Conservation (phyloP, 2,797 vertebrate species). For the Distichodus sexfasciatus region DNA sequence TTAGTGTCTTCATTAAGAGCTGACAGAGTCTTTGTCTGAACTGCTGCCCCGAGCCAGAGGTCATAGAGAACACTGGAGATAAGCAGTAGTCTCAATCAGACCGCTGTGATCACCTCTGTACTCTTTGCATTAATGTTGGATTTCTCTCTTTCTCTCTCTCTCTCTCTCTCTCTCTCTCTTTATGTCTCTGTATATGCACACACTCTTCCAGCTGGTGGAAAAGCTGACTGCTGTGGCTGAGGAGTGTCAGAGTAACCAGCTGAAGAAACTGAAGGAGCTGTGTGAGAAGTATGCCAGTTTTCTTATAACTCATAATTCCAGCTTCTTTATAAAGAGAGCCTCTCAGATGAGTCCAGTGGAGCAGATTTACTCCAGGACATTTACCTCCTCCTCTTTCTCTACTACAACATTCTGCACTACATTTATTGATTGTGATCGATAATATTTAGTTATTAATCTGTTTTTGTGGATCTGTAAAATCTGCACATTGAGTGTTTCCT, state of each 20-base stretch:
- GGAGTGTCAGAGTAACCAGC: constrained; percentile 90
- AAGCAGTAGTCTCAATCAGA: not conserved
- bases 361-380: too few relatives aligned
- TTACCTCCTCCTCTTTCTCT: too few relatives aligned
- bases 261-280: constrained; percentile 92
- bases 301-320: too few relatives aligned
- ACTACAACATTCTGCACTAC: too few relatives aligned
- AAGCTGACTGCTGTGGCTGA: constrained; percentile 91
- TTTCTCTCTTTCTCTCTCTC: not conserved
- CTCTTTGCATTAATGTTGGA: not conserved
- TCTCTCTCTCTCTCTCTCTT: not conserved
- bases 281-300: constrained; percentile 96
- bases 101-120: too few relatives aligned
- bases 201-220: constrained; percentile 82
- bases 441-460: too few relatives aligned
- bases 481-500: too few relatives aligned
- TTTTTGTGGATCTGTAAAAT: too few relatives aligned
- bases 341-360: too few relatives aligned
- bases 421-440: too few relatives aligned
- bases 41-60: not conserved
- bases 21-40: not conserved
- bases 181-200: not conserved
- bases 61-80: not conserved
- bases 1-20: not conserved
- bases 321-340: not conserved